phyloP scores from a whole-genome alignment of 2,797 vertebrate species.

The Caiman crocodilus region DNA sequence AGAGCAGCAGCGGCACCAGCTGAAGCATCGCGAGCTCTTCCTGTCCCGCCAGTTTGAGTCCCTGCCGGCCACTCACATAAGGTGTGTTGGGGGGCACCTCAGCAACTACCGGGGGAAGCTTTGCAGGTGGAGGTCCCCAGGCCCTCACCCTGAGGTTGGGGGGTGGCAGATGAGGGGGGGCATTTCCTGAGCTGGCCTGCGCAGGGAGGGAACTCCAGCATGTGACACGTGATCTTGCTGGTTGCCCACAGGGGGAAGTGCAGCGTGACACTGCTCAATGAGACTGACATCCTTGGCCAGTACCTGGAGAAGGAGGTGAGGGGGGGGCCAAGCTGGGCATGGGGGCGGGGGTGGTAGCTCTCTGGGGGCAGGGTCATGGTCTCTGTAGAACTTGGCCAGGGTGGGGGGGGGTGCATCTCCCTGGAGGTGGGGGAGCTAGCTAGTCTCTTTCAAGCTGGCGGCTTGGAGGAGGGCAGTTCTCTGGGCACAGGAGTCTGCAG shows the following conservation, averaged over 20 bases:
- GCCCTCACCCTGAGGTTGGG: no score
- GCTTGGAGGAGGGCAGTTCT: no score
- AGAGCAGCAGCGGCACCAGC: slow-evolving; percentile 94
- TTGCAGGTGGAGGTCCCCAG: no score
- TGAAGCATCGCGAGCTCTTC: slow-evolving; percentile 96
- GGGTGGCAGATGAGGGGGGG: not conserved
- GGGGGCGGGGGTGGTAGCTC: no score
- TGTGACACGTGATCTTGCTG: not conserved
- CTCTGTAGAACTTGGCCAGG: not conserved
- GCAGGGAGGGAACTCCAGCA: not conserved
- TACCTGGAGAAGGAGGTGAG: slow-evolving; percentile 95
- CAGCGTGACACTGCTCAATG: slow-evolving; percentile 96
- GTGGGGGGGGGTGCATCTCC: not conserved
- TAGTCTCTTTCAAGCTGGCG: no score
- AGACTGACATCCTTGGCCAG: slow-evolving; percentile 91
- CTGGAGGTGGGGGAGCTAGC: no score
- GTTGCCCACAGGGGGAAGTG: slow-evolving; percentile 89
- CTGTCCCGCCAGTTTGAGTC: slow-evolving; percentile 95
- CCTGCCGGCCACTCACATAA: slow-evolving; percentile 94
- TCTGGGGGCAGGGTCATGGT: not conserved
- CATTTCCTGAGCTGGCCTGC: no score
- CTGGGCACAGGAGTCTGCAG: no score
- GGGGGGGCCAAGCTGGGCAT: no score
- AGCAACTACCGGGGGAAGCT: no score
- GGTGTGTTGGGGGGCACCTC: slow-evolving; percentile 75